Percentiles rank a stretch among this genome's conserved stretches.
Conservation (phyloP, 2,797 vertebrate genomes). For the Otus scops region DNA sequence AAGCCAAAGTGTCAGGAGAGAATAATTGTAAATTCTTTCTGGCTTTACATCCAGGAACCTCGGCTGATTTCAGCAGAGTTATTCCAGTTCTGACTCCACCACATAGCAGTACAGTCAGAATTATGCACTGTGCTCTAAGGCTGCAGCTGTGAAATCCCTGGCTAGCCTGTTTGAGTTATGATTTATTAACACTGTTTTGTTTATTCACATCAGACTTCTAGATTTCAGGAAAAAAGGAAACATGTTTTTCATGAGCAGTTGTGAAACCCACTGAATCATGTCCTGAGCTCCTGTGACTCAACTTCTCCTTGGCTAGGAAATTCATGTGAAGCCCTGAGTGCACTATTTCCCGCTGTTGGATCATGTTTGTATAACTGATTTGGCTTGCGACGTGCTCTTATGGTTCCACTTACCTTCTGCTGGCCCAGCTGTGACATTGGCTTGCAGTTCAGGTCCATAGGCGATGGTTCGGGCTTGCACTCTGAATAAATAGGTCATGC, state of each 20-base stretch:
- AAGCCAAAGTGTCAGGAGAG: neutral
- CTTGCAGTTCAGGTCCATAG: constrained; percentile 85
- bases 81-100: neutral
- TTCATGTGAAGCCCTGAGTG: neutral
- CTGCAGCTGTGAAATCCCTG: constrained; percentile 3
- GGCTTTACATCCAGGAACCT: neutral
- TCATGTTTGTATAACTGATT: neutral
- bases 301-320: neutral
- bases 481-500: constrained; percentile 86
- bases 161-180: neutral
- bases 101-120: neutral
- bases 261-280: neutral
- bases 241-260: neutral
- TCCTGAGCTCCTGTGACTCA: neutral
- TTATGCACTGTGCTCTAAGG: neutral
- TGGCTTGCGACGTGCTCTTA: neutral
- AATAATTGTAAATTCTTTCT: neutral
- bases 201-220: neutral
- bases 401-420: constrained; percentile 81
- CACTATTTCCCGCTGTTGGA: neutral
- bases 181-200: constrained; percentile 19
- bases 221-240: neutral
- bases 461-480: constrained; percentile 91
- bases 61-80: neutral
- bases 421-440: constrained; percentile 90